These are phyloP conservation scores for Hassar affinis DNA, from an alignment of 2,113 vertebrate species.

Conservation along the genomic window DNA sequence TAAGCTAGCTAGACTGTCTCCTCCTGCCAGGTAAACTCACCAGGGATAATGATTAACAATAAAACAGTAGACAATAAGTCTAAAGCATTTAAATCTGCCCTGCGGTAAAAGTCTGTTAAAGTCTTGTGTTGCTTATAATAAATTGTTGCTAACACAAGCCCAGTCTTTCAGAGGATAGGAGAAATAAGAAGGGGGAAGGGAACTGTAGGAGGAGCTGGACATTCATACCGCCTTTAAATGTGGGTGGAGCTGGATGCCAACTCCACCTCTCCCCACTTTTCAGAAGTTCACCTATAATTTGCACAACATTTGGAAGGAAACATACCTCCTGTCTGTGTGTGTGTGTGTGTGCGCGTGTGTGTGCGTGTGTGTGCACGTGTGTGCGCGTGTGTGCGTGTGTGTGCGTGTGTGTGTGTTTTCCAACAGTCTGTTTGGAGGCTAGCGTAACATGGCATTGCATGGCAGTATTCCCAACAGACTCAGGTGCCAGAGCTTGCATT, in stretches of 20 bases:
- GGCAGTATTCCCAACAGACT: constrained; percentile 62
- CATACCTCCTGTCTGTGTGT: constrained; percentile 15
- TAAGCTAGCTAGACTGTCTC: too few relatives aligned
- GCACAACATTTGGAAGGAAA: constrained; percentile 17
- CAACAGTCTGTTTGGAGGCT: constrained; percentile 35
- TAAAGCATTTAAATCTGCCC: too few relatives aligned
- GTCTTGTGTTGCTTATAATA: too few relatives aligned
- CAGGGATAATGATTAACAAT: too few relatives aligned
- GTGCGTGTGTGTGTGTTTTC: constrained; percentile 29
- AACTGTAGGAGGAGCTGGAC: not conserved
- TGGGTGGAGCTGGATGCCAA: not conserved
- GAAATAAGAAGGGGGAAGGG: not conserved
- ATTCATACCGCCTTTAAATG: not conserved
- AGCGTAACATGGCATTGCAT: constrained; percentile 50
- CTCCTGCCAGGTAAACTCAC: too few relatives aligned
- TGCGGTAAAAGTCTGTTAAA: too few relatives aligned
- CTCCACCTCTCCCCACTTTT: constrained; percentile 6
- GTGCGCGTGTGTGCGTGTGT: constrained; percentile 15
- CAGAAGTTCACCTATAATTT: constrained; percentile 1
- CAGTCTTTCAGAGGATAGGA: not conserved
- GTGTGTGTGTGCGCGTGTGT: constrained; percentile 21
- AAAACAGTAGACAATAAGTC: too few relatives aligned
- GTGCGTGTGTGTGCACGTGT: constrained; percentile 15
- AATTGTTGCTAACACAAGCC: too few relatives aligned
- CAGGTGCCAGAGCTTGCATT: constrained; percentile 61